Base-by-base conservation (phyloP, 1,140 invertebrate species). In the Manduca sexta region DNA sequence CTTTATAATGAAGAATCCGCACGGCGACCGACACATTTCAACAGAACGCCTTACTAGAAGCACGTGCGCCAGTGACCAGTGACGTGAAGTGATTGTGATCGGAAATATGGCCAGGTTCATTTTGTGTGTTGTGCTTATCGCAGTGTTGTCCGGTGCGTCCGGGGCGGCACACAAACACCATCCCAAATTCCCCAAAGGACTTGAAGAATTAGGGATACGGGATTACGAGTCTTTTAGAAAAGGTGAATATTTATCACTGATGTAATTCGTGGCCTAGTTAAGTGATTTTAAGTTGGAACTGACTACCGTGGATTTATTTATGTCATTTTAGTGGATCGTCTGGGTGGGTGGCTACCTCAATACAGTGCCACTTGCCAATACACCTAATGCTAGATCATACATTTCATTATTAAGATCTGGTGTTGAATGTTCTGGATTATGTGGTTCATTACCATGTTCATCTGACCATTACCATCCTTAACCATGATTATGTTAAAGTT, bases 1-100 rank as follows among this genome's bases (percentile, higher is more conserved):
- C 72, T 74, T 79, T 82, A 82, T 78, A 79, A 76, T 70, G 69
- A 60, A 61, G 58, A 68, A 65, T 11, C 59, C 57, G 57, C 30
- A 46, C 64, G 43, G 41, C 35, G 44, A 46, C 64, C 54, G 66
- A 47, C 80, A 84, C 43, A 73, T 62, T 53, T 59, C 45, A 69
- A 55, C 66, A 60, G 64, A 66, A 47, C 69, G 70, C 31, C 66
- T 44, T 56, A 64, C 57, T 52, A 65, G 70, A 38, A 63, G 69
- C 75, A 84, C 80, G 75, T 69, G 60, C 63, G 55, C 47, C 26
- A 48, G 47, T 52, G 44, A 45, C 35, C 16, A 18, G 14, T 40
- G 39, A 47, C 13, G 44, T 51, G 46, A 46, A 59, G 39, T 54
- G 44, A 60, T 49, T 30, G 41, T 40, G 38, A 8, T 40, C 11